Percentiles rank a stretch among this genome's conserved stretches.
Conservation (phyloP, 2,888 invertebrate species). For the Spisula subtruncata region DNA sequence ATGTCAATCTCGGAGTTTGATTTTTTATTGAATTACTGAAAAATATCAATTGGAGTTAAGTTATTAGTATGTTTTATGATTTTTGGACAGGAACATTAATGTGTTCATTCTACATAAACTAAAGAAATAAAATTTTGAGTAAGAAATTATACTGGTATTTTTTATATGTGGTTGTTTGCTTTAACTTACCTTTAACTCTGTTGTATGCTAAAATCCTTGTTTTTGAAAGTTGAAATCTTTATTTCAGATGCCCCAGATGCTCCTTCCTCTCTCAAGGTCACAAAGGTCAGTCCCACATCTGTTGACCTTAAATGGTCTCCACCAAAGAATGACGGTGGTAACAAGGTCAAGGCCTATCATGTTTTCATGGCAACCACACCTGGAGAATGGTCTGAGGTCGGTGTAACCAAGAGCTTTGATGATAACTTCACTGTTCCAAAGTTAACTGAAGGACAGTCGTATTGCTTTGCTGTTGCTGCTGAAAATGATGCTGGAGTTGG, state of each 20-base stretch:
- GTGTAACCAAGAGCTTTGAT: constrained; percentile 77
- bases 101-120: too few species aligned
- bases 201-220: too few species aligned
- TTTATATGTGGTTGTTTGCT: not conserved
- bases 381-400: constrained; percentile 78
- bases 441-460: constrained; percentile 87
- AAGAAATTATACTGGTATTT: too few species aligned
- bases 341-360: constrained; percentile 80
- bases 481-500: constrained; percentile 93
- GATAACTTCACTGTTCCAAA: constrained; percentile 74
- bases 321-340: constrained; percentile 85
- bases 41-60: too few species aligned
- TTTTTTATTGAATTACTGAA: too few species aligned
- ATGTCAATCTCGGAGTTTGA: too few species aligned
- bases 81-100: too few species aligned
- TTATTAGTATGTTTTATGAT: too few species aligned
- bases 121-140: too few species aligned
- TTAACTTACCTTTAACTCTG: too few species aligned
- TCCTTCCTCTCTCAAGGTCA: constrained; percentile 76
- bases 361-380: constrained; percentile 73
- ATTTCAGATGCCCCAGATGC: constrained; percentile 78
- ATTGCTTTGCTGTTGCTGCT: constrained; percentile 95
- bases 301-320: constrained; percentile 84
- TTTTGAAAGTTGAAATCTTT: not conserved
- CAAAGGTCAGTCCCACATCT: constrained; percentile 74